Evolutionary conservation across 2,888 invertebrate species (phyloP), one percentile per base, ranked within the genome.

Genomic region (Timandra comae): DNA sequence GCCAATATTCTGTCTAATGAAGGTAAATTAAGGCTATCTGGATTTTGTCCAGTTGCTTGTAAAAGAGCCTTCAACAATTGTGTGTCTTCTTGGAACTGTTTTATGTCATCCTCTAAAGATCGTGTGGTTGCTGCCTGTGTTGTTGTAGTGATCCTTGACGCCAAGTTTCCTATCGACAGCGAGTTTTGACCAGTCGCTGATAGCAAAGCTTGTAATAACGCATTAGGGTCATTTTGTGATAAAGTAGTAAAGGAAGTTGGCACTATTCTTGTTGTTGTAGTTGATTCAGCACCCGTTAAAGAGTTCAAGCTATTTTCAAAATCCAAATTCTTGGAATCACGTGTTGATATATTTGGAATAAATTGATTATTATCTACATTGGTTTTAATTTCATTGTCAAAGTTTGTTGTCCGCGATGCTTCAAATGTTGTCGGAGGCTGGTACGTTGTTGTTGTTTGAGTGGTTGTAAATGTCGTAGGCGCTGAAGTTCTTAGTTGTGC

Each of bases 31-130:
- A 81, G 57, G 23, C 61, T 66, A 11, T 64, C 64, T 38, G 82
- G 77, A 48, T 82, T 73, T 56, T 80, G 77, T 2, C 82, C 81
- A 3, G 78, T 85, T 13, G 77, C 81, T 55, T 76, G 68, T 46
- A 85, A 64, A 11, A 84, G 60, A 2, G 81, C 85, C 61, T 86
- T 70, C 38, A 84, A 52, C 32, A 86, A 58, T 52, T 78, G 77
- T 4, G 84, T 76, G 36, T 87, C 86, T 58, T 85, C 78, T 53
- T 86, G 78, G 47, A 80, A 80, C 39, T 84, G 81, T 32, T 66
- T 70, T 7, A 86, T 68, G 35, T 86, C 86, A 12, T 84, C 82
- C 56, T 85, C 74, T 33, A 86, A 64, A 16, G 81, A 78, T 7
- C 79, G 69, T 7, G 58, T 40, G 27, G 81, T 80, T 9, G 74